Base-by-base conservation (phyloP, 2,113 vertebrate genomes). In the Catagonus wagneri region DNA sequence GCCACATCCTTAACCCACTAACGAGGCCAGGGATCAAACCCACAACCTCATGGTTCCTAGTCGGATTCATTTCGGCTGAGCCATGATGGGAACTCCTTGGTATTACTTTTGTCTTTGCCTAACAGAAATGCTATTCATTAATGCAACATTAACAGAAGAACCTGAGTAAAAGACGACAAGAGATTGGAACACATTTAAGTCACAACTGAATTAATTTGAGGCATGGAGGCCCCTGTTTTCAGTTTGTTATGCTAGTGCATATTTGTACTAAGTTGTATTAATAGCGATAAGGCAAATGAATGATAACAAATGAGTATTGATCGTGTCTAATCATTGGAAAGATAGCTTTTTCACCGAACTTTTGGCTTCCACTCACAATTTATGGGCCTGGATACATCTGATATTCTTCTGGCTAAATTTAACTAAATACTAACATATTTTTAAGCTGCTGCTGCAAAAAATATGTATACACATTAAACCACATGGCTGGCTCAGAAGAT, bases 341-440 rank as follows among this genome's bases (percentile, higher is more conserved):
- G 36, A 39, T 23, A 83, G 83, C 63, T 92, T 78, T 79, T 85
- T n/a, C 75, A 60, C 9, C 16, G 65, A 92, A 89, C 7, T 89
- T 63, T 78, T 83, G 16, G 50, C 32, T 94, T 80, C 83, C 83
- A 50, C 25, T 80, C 22, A 85, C 39, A 65, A 19, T 60, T 83
- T 94, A 93, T 14, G 50, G 52, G 79, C 16, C 36, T 81, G n/a
- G 54, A 72, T 83, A 80, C 58, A 63, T 75, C 19, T 79, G 34
- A 6, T 87, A 71, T 65, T 84, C 32, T 89, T 89, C 65, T 79
- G 71, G 65, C 36, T 74, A 84, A 79, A 79, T 61, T 79, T 2
- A 95, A 25, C 63, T 95, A 29, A 61, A 23, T n/a, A n/a, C 44
- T 72, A 91, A 79, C 34, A 66, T 66, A 79, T 74, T 84, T 83